Percentiles rank a stretch among this genome's conserved stretches.
These are phyloP conservation scores for Okapia johnstoni DNA, from an alignment of 2,113 vertebrate genomes.

Conservation along the genomic window DNA sequence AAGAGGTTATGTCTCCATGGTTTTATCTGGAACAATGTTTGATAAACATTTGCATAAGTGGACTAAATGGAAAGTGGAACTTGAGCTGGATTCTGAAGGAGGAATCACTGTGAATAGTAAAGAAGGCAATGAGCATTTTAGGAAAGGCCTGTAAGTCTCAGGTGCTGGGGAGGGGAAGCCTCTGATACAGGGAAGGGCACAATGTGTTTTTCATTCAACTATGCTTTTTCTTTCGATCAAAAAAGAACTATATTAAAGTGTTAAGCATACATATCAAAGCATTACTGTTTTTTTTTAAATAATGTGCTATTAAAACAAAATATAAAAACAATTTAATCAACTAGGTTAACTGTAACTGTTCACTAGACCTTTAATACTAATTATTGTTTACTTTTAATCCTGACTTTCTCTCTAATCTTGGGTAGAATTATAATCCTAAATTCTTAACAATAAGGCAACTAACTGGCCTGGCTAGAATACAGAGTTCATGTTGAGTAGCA, in stretches of 20 bases:
- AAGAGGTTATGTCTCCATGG: not conserved
- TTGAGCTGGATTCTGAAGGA: not conserved
- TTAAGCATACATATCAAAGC: not conserved
- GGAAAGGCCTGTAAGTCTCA: not conserved
- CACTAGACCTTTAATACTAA: not conserved
- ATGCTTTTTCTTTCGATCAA: not conserved
- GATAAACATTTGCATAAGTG: not conserved
- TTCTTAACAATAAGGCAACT: not conserved
- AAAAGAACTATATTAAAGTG: not conserved
- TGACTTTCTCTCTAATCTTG: conserved; percentile 17
- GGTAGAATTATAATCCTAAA: not conserved
- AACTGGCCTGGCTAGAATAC: not conserved
- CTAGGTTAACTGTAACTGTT: not conserved
- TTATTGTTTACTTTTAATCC: conserved; percentile 2
- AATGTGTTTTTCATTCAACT: not conserved
- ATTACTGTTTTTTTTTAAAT: not conserved
- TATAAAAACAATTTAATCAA: not conserved
- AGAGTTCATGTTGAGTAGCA: not conserved
- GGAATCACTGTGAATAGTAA: not conserved
- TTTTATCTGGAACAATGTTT: not conserved
- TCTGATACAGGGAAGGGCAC: not conserved
- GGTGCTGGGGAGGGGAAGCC: not conserved
- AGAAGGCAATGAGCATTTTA: not conserved
- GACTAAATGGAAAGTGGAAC: not conserved
- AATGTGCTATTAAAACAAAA: not conserved